phyloP scores from a whole-genome alignment of 2,797 vertebrate species.

The Alauda arvensis region DNA sequence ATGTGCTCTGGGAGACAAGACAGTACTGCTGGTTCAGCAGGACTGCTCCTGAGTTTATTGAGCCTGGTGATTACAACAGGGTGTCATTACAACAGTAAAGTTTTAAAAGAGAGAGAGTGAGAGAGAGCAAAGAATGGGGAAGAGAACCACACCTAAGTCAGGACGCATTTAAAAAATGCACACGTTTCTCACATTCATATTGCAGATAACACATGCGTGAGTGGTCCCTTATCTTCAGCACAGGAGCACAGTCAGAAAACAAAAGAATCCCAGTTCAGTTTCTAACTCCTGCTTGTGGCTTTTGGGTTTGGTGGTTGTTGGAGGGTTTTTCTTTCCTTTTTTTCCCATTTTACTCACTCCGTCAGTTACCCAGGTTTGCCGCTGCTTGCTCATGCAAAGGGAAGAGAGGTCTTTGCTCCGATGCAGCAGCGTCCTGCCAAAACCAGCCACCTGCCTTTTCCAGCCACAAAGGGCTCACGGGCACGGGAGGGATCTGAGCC shows the following conservation, averaged over 20 bases:
- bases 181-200: neutral
- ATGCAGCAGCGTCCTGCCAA: neutral
- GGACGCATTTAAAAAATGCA: conserved; percentile 55
- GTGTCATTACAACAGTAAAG: conserved; percentile 7
- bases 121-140: neutral
- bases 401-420: neutral
- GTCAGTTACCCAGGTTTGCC: neutral
- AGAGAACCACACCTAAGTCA: conserved; percentile 52
- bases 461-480: rapidly evolving
- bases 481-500: neutral
- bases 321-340: rapidly evolving
- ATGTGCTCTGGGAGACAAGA: neutral
- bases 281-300: neutral
- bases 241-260: neutral
- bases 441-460: neutral
- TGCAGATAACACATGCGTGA: neutral
- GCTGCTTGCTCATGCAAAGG: neutral
- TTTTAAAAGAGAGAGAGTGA: neutral
- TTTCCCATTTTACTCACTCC: neutral
- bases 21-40: neutral
- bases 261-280: neutral
- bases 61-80: neutral
- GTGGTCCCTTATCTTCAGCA: neutral
- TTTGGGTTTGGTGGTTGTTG: neutral
- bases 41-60: neutral